Evolutionary conservation across 1,140 invertebrate genomes (phyloP).

Genomic region (Drosophila equinoxialis): DNA sequence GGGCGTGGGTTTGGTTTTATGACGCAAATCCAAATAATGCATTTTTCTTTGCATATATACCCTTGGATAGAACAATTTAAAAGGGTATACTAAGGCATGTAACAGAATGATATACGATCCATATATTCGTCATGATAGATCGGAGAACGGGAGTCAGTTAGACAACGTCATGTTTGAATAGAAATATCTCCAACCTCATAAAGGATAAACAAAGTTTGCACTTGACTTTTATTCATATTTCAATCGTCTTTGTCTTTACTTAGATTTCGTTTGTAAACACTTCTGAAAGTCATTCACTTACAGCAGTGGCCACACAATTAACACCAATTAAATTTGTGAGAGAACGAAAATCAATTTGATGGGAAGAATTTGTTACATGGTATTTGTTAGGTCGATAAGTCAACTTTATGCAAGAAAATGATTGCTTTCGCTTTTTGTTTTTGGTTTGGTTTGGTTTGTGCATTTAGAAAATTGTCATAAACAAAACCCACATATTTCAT

Average conservation of each 20-base stretch:
- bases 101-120: neutral
- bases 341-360: no score
- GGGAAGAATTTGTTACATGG: neutral
- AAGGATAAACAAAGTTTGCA: no score
- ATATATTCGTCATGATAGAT: no score
- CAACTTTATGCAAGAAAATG: neutral
- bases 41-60: conserved; percentile 10
- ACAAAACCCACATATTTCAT: conserved; percentile 50
- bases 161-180: no score
- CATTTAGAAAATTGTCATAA: conserved; percentile 45
- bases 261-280: no score
- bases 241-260: no score
- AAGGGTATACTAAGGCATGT: conserved; percentile 4
- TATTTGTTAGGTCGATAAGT: neutral
- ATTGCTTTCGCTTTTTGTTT: neutral
- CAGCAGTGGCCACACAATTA: no score
- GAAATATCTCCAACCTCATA: no score
- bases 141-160: no score
- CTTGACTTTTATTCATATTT: no score
- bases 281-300: no score
- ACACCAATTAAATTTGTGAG: no score
- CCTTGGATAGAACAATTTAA: neutral
- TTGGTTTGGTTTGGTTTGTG: conserved; percentile 4
- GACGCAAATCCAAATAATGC: conserved; percentile 18
- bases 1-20: conserved; percentile 16